Percentiles rank a stretch among this genome's conserved stretches.
These are phyloP conservation scores for Lasiurus cinereus DNA, from an alignment of 2,113 vertebrate genomes.

Conservation along the genomic window DNA sequence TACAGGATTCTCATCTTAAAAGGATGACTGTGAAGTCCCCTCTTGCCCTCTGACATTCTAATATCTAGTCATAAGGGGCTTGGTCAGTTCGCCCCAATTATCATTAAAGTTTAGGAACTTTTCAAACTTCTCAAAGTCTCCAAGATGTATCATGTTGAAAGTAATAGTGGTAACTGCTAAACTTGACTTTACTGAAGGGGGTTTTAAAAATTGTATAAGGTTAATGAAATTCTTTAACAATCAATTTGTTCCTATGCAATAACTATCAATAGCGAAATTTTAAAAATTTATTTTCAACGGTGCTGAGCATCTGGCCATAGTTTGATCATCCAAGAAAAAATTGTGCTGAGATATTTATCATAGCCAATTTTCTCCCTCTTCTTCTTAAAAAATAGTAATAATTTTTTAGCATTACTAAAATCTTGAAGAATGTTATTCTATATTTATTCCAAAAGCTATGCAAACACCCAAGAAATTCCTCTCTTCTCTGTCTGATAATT, in stretches of 20 bases:
- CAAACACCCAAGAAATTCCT: neutral
- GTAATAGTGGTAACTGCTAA: neutral
- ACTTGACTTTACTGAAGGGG: neutral
- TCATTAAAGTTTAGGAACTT: neutral
- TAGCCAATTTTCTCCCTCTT: neutral
- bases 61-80: neutral
- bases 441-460: conserved; percentile 27
- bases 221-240: neutral
- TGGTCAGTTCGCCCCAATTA: neutral
- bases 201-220: neutral
- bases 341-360: neutral
- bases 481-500: neutral
- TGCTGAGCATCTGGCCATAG: neutral
- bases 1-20: neutral
- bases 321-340: neutral
- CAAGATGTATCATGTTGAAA: neutral
- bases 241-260: neutral
- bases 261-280: conserved; percentile 8
- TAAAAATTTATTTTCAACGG: neutral
- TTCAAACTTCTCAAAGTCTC: neutral
- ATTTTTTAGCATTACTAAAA: conserved; percentile 11
- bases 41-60: neutral
- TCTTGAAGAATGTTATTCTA: neutral
- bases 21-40: neutral
- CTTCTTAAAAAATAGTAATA: conserved; percentile 13